A percentile compares a stretch with the other conserved stretches of the same genome.
These are phyloP conservation scores for Cherax quadricarinatus DNA, from an alignment of 1,140 invertebrate species.

Conservation along the genomic window DNA sequence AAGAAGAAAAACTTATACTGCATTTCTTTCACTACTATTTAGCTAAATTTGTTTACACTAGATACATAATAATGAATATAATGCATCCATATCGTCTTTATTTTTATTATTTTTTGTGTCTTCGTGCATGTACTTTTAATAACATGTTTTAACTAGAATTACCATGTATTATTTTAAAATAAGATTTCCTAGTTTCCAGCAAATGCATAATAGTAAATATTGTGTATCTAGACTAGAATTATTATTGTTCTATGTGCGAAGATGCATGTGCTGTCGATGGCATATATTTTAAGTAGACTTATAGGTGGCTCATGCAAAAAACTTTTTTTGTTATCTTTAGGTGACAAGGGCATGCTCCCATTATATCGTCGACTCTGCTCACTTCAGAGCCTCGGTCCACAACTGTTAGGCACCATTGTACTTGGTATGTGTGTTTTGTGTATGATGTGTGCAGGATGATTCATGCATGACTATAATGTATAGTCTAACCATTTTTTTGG, in stretches of 20 bases:
- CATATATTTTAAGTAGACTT: neutral
- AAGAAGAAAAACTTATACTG: no score
- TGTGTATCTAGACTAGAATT: neutral
- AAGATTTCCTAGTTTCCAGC: neutral
- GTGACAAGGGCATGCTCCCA: slow-evolving; percentile 18
- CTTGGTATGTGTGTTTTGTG: slow-evolving; percentile 49
- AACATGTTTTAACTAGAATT: no score
- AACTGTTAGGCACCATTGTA: slow-evolving; percentile 61
- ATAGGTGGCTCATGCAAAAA: neutral
- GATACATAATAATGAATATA: no score
- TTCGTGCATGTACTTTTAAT: no score
- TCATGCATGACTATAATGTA: neutral
- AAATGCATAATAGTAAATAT: neutral
- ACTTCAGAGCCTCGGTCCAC: slow-evolving; percentile 64
- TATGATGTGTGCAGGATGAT: neutral
- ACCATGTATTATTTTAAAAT: no score
- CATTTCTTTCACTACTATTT: no score
- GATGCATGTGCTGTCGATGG: neutral
- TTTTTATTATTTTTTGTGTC: no score
- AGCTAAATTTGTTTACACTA: no score
- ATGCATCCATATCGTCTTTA: no score
- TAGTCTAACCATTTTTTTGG: no score
- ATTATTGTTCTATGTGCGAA: neutral
- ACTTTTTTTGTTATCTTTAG: slow-evolving; percentile 41
- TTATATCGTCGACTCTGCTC: slow-evolving; percentile 57